Evolutionary conservation across 53 echinoderm and acorn worm species (phyloP).

Genomic region (Mesocentrotus franciscanus): DNA sequence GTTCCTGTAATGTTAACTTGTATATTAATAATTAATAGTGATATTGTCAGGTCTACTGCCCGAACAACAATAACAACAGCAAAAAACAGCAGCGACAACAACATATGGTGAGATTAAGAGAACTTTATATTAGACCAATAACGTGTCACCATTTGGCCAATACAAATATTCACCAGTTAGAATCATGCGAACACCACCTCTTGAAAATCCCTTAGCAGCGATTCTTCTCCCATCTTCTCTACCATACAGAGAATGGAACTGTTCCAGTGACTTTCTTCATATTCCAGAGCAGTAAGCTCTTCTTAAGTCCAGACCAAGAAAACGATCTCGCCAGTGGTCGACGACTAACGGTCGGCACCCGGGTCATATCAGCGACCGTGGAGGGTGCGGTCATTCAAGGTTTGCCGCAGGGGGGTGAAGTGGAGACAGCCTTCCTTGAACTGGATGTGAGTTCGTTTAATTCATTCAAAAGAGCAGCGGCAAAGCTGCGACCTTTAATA

Average conservation of each 20-base stretch:
- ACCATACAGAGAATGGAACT: constrained; percentile 20
- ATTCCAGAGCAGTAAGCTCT: constrained; percentile 52
- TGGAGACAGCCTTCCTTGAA: constrained; percentile 46
- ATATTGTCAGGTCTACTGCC: too few relatives aligned
- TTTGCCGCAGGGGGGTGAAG: constrained; percentile 18
- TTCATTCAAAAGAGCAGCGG: not conserved
- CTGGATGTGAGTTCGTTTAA: constrained; percentile 41
- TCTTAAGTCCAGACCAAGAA: constrained; percentile 18
- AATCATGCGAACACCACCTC: too few relatives aligned
- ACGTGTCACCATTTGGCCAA: too few relatives aligned
- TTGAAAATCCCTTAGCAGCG: too few relatives aligned
- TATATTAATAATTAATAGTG: too few relatives aligned
- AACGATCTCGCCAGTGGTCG: not conserved
- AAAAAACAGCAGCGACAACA: too few relatives aligned
- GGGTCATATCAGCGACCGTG: constrained; percentile 70
- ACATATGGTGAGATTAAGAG: too few relatives aligned
- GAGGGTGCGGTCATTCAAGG: constrained; percentile 54
- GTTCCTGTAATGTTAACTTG: too few relatives aligned
- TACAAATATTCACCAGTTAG: too few relatives aligned
- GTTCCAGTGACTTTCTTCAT: constrained; percentile 64
- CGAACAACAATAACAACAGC: too few relatives aligned
- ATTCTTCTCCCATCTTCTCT: not conserved
- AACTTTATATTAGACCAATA: too few relatives aligned
- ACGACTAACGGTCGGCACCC: constrained; percentile 37
- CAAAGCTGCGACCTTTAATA: too few relatives aligned